A percentile compares a stretch with the other conserved stretches of the same genome.
Evolutionary conservation across 2,113 vertebrate species (phyloP).

Genomic region (Hippocampus abdominalis): DNA sequence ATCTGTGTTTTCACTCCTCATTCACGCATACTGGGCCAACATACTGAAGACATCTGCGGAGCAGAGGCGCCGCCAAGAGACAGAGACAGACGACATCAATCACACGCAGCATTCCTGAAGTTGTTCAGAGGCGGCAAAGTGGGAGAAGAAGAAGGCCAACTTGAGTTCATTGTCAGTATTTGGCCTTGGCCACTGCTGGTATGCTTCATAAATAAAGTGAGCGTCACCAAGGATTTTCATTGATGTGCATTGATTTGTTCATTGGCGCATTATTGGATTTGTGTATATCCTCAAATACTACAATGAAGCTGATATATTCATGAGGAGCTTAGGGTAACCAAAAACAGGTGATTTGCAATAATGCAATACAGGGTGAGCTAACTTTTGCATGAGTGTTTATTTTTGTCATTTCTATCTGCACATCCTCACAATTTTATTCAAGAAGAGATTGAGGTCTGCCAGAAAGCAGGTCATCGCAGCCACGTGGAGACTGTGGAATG

Average conservation of each 20-base stretch:
- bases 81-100: slow-evolving; percentile 44
- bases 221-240: neutral
- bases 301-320: too few relatives aligned
- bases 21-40: slow-evolving; percentile 33
- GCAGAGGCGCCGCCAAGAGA: slow-evolving; percentile 35
- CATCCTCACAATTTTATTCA: too few relatives aligned
- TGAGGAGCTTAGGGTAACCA: too few relatives aligned
- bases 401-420: too few relatives aligned
- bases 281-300: too few relatives aligned
- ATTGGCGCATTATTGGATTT: too few relatives aligned
- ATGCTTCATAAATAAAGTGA: neutral
- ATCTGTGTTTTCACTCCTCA: slow-evolving; percentile 39
- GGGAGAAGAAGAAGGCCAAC: slow-evolving; percentile 7
- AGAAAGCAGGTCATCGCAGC: too few relatives aligned
- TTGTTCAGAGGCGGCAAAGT: slow-evolving; percentile 48
- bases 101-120: slow-evolving; percentile 46
- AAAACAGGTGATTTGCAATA: too few relatives aligned
- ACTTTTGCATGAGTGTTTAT: too few relatives aligned
- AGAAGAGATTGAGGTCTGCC: too few relatives aligned
- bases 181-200: neutral
- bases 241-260: neutral
- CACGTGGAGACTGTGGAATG: too few relatives aligned
- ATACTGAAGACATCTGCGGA: slow-evolving; percentile 57
- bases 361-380: too few relatives aligned
- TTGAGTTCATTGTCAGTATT: neutral